Conservation (phyloP, 2,113 vertebrate species). For the Bostrychus sinensis region DNA sequence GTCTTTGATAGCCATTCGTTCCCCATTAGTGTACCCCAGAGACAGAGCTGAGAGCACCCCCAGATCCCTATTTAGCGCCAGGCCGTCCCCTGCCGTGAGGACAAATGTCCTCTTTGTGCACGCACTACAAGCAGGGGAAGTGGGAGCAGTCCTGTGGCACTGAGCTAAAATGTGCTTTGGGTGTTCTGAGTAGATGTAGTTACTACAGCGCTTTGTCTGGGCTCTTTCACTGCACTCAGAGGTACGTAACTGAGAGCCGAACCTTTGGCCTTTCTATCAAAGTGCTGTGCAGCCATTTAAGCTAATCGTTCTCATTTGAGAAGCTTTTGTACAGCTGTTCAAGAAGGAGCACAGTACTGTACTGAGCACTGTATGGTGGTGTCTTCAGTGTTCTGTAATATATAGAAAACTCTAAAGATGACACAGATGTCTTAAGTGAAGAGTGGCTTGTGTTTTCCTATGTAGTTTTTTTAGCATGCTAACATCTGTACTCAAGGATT, state of each 20-base stretch:
- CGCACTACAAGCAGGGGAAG: conserved; percentile 68
- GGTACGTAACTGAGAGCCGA: conserved; percentile 66
- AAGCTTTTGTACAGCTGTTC: conserved; percentile 23
- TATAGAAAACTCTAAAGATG: too few species aligned
- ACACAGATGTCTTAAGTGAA: too few species aligned
- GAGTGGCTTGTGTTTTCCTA: too few species aligned
- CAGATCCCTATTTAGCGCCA: conserved; percentile 68
- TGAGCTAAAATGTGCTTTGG: conserved; percentile 63
- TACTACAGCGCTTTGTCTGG: conserved; percentile 66
- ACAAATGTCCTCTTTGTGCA: conserved; percentile 79
- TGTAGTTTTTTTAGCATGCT: too few species aligned
- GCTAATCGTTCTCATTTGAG: conserved; percentile 57
- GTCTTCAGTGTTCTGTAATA: too few species aligned
- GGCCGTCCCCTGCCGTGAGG: conserved; percentile 74
- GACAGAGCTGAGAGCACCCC: conserved; percentile 70
- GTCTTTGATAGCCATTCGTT: conserved; percentile 80
- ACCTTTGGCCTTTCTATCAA: conserved; percentile 64
- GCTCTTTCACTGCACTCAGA: conserved; percentile 50
- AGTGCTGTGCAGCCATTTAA: conserved; percentile 46
- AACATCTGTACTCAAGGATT: too few species aligned
- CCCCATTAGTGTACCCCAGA: conserved; percentile 78
- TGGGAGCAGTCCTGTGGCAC: conserved; percentile 67
- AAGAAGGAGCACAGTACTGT: conserved; percentile 12
- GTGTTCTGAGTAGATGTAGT: conserved; percentile 71
- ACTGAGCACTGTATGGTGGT: conserved; percentile 5